phyloP scores from a whole-genome alignment of 92 coral and sea anemone species.

The Hydrozoanthus gracilis region DNA sequence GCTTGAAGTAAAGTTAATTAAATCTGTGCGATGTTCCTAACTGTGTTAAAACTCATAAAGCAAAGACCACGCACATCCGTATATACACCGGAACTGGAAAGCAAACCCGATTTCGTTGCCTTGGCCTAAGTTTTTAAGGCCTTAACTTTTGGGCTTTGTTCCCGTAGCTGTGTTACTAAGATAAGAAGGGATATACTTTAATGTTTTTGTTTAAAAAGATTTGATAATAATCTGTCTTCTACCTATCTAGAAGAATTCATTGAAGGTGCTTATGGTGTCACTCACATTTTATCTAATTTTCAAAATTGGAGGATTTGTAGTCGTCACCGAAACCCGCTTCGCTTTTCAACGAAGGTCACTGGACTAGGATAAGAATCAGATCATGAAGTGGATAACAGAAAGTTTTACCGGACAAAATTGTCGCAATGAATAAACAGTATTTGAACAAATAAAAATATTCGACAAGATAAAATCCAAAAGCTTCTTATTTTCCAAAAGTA shows the following conservation, averaged over 20 bases:
- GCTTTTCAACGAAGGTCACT: background rate
- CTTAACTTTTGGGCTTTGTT: background rate
- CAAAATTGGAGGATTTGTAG: background rate
- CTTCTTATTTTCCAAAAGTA: background rate
- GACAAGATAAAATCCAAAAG: background rate
- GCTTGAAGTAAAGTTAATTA: background rate
- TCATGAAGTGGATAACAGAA: background rate
- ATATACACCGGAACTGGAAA: background rate
- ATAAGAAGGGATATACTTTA: constrained; percentile 23
- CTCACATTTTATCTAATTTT: background rate
- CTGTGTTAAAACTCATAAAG: background rate
- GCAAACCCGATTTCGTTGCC: constrained; percentile 11
- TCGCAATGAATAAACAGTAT: background rate
- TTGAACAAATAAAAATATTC: background rate
- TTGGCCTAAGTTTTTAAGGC: background rate
- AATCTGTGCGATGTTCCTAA: background rate
- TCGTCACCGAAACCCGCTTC: background rate
- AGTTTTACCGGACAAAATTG: background rate
- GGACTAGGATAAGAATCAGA: background rate
- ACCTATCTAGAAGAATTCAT: background rate
- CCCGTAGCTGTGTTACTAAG: background rate
- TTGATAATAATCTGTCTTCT: constrained; percentile 6
- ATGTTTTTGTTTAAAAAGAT: background rate
- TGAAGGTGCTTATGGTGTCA: background rate
- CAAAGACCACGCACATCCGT: background rate